Conservation (phyloP, 2,113 vertebrate species). For the Neotoma lepida region DNA sequence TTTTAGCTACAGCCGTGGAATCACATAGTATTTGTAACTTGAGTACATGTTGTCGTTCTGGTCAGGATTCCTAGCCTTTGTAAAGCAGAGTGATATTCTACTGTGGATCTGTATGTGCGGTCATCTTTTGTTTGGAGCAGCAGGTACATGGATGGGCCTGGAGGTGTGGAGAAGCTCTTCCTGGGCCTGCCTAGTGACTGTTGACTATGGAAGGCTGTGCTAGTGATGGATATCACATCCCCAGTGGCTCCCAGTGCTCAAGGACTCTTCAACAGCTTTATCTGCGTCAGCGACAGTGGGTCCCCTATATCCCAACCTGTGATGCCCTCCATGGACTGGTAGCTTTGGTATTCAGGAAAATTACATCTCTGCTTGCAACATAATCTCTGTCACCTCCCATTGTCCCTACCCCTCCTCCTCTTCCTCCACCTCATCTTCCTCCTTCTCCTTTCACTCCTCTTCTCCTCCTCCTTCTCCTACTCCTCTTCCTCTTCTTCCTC, state of each 20-base stretch:
- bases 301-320: background rate
- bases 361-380: background rate
- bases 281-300: background rate
- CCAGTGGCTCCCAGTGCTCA: background rate
- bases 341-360: background rate
- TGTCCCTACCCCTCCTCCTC: too few species aligned
- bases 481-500: background rate
- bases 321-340: background rate
- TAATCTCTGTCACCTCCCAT: background rate
- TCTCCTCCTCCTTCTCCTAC: too few species aligned
- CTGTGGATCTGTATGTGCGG: fast-evolving
- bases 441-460: too few species aligned
- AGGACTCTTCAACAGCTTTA: background rate
- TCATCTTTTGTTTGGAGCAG: background rate
- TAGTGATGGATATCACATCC: background rate
- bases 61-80: background rate
- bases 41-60: background rate
- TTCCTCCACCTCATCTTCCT: background rate
- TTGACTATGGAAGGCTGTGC: background rate
- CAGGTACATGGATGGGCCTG: background rate
- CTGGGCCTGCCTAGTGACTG: background rate
- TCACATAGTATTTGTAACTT: too few species aligned
- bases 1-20: background rate
- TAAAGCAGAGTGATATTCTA: background rate
- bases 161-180: background rate